Evolutionary conservation across 1,140 invertebrate species (phyloP).

Genomic region (Hylaeus anthracinus): DNA sequence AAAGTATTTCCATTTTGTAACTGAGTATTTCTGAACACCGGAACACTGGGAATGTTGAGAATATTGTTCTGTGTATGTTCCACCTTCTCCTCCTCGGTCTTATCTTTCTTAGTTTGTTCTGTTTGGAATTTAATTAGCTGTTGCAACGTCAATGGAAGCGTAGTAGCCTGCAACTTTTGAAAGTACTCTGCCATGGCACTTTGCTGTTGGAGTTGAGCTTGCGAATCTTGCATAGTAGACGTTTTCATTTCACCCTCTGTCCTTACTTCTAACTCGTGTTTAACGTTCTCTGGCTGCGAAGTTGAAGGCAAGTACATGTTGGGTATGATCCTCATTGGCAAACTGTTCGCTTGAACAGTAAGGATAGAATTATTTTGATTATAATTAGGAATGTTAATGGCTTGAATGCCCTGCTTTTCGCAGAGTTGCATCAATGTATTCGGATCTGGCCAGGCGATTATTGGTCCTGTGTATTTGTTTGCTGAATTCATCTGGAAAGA

Average conservation of each 20-base stretch:
- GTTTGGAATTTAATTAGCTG: conserved; percentile 77
- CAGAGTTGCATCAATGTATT: conserved; percentile 76
- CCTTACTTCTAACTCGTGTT: conserved; percentile 63
- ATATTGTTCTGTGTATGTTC: conserved; percentile 77
- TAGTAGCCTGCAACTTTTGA: conserved; percentile 77
- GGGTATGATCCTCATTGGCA: conserved; percentile 74
- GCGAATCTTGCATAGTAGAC: conserved; percentile 62
- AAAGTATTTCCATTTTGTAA: conserved; percentile 73
- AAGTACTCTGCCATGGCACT: conserved; percentile 78
- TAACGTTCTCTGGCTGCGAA: conserved; percentile 66
- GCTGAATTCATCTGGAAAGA: conserved; percentile 69
- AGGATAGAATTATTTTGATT: conserved; percentile 74
- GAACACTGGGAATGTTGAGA: conserved; percentile 78
- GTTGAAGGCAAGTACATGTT: conserved; percentile 70
- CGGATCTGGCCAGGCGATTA: conserved; percentile 75
- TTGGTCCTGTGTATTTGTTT: conserved; percentile 72
- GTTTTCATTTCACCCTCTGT: conserved; percentile 49
- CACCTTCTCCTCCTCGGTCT: conserved; percentile 70
- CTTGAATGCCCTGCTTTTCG: conserved; percentile 75
- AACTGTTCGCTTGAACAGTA: conserved; percentile 70
- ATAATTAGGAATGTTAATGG: conserved; percentile 78
- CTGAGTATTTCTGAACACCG: conserved; percentile 73
- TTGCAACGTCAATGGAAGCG: conserved; percentile 76
- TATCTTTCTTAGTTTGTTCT: conserved; percentile 75
- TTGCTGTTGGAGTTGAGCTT: conserved; percentile 71